Percentiles rank a stretch among this genome's conserved stretches.
These are phyloP conservation scores for Sialia sialis DNA, from an alignment of 2,113 vertebrate genomes.

Conservation along the genomic window DNA sequence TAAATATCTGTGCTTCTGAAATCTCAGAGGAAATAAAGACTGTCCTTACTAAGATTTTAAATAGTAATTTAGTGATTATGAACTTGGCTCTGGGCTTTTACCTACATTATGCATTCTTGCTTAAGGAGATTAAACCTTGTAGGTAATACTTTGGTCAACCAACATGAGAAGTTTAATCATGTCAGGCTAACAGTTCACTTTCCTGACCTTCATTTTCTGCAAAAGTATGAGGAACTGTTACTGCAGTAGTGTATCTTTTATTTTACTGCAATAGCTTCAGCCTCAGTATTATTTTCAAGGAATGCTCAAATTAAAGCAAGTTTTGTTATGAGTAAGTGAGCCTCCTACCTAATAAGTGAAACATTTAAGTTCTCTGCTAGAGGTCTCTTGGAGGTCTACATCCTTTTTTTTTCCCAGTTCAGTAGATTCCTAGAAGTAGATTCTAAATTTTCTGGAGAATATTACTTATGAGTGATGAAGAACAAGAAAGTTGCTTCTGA, in stretches of 20 bases:
- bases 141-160: not conserved
- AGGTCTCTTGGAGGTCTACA: not conserved
- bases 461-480: not conserved
- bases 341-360: not conserved
- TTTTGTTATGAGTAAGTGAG: not conserved
- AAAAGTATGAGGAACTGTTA: not conserved
- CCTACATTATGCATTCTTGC: not conserved
- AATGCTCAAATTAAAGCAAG: not conserved
- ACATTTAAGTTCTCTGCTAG: not conserved
- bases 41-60: not conserved
- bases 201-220: not conserved
- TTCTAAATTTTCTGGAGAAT: not conserved
- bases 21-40: not conserved
- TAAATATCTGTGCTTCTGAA: not conserved
- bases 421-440: not conserved
- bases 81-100: not conserved
- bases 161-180: not conserved
- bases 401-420: not conserved
- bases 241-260: not conserved
- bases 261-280: not conserved
- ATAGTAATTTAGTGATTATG: not conserved
- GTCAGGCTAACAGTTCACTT: not conserved
- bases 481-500: not conserved
- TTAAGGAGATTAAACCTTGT: not conserved
- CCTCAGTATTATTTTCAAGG: not conserved